Percentiles rank a stretch among this genome's conserved stretches.
phyloP scores from a whole-genome alignment of 2,888 invertebrate species.

The Ochropacha duplaris region DNA sequence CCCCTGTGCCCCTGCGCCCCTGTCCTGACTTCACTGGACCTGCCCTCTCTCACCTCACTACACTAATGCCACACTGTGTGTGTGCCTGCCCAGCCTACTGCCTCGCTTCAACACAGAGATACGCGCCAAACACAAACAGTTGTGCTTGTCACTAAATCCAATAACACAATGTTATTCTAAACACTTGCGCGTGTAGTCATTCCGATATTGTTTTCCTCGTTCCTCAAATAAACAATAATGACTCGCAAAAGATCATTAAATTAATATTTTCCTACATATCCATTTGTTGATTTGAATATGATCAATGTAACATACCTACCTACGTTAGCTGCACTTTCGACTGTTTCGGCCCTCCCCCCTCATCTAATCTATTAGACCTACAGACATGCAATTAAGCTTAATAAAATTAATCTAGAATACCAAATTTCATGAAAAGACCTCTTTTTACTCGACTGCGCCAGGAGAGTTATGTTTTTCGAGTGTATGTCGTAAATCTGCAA shows the following conservation, averaged over 20 bases:
- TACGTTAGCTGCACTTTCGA: too few species aligned
- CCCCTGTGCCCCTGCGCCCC: constrained; percentile 43
- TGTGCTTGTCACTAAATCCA: constrained; percentile 8
- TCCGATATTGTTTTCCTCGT: constrained; percentile 21
- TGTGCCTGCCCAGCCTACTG: constrained; percentile 6
- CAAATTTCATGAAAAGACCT: too few species aligned
- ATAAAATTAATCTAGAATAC: too few species aligned
- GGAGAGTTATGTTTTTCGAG: too few species aligned
- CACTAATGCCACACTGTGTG: constrained; percentile 23
- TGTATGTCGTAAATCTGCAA: too few species aligned
- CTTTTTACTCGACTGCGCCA: too few species aligned
- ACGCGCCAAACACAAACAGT: neutral
- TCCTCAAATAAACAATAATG: constrained; percentile 12
- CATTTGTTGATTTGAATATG: neutral
- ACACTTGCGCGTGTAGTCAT: constrained; percentile 13
- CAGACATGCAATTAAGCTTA: too few species aligned
- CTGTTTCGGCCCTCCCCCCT: too few species aligned
- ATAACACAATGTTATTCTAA: constrained; percentile 11
- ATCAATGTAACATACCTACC: too few species aligned
- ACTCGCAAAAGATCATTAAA: neutral
- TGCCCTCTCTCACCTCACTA: constrained; percentile 32
- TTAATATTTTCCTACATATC: neutral
- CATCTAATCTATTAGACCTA: too few species aligned
- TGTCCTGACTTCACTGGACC: constrained; percentile 43
- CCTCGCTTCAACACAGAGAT: too few species aligned